These are phyloP conservation scores for Grallaria varia DNA, from an alignment of 2,113 vertebrate genomes.

Conservation along the genomic window DNA sequence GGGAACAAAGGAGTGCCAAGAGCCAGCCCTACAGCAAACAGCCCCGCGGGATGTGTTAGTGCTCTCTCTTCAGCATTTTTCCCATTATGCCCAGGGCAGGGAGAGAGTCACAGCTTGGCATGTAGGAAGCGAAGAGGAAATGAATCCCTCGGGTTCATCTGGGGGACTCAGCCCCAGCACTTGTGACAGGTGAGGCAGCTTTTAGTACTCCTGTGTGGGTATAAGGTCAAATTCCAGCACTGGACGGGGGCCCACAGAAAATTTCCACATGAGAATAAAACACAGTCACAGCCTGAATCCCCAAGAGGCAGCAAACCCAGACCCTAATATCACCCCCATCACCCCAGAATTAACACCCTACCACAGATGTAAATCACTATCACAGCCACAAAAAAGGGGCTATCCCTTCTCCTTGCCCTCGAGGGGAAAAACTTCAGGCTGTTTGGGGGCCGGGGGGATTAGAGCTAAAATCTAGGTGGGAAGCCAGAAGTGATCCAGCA, in stretches of 20 bases:
- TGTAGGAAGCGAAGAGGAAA: not conserved
- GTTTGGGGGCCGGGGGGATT: not conserved
- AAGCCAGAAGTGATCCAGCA: not conserved
- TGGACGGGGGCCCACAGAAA: not conserved
- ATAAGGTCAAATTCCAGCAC: not conserved
- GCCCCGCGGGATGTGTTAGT: not conserved
- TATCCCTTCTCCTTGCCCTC: not conserved
- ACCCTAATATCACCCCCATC: not conserved
- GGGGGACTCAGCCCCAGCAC: not conserved
- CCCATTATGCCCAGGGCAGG: not conserved
- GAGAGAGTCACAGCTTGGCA: not conserved
- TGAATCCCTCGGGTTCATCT: not conserved
- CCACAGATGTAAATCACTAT: fast-evolving
- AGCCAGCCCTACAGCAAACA: not conserved
- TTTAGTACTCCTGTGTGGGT: not conserved
- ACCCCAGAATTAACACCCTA: not conserved
- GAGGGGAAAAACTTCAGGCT: fast-evolving
- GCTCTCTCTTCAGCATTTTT: not conserved
- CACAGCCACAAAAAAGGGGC: not conserved
- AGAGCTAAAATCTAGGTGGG: not conserved
- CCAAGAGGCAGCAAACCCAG: not conserved
- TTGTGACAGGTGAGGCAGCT: not conserved
- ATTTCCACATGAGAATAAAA: not conserved
- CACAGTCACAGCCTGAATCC: not conserved
- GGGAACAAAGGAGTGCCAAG: constrained; percentile 11